Evolutionary conservation across 2,797 vertebrate genomes (phyloP).

Genomic region (Valencia hispanica): DNA sequence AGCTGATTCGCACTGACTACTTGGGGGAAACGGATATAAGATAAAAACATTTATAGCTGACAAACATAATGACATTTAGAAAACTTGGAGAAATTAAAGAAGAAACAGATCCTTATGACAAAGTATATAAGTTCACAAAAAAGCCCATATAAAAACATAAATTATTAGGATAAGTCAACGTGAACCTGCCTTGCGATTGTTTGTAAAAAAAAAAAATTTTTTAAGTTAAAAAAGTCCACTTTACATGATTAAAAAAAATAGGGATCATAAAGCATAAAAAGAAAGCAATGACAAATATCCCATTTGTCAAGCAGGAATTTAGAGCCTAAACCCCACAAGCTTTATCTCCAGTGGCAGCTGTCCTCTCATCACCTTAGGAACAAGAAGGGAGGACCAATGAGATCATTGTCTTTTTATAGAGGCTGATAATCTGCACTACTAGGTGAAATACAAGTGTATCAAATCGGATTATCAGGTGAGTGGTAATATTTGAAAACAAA

Average conservation of each 20-base stretch:
- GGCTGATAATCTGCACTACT: slow-evolving; percentile 9
- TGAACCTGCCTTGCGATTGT: background rate
- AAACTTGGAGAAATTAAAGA: background rate
- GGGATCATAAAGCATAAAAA: background rate
- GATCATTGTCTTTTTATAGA: slow-evolving; percentile 23
- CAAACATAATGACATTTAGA: background rate
- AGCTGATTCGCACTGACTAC: background rate
- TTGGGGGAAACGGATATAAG: background rate
- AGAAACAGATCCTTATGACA: background rate
- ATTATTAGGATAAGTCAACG: background rate
- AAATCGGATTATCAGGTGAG: background rate
- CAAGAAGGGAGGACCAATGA: slow-evolving; percentile 9
- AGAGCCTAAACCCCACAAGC: background rate
- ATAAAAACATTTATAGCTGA: background rate
- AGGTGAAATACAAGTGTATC: slow-evolving; percentile 1
- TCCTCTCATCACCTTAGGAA: slow-evolving; percentile 24
- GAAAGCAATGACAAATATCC: background rate
- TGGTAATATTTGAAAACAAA: background rate
- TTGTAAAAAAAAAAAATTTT: background rate
- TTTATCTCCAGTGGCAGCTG: slow-evolving; percentile 45
- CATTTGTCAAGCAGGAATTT: background rate
- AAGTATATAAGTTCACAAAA: background rate
- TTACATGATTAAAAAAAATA: background rate
- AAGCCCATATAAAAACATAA: background rate
- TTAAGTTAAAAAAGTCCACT: no score